Base-by-base conservation (phyloP, 1,140 invertebrate species). In the Apolygus lucorum region DNA sequence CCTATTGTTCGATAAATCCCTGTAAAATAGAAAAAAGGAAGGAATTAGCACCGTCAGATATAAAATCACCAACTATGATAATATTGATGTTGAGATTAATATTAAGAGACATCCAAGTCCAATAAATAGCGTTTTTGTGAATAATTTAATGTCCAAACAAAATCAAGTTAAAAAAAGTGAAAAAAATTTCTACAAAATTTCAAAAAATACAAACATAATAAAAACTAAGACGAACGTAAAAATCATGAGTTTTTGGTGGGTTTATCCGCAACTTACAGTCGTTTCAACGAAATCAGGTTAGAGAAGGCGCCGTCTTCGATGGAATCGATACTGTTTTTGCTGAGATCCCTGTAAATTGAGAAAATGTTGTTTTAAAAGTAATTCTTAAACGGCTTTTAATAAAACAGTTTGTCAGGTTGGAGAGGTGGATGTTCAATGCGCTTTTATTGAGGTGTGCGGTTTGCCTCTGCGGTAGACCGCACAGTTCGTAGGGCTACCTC, bases 1-100 rank as follows among this genome's bases (percentile, higher is more conserved):
- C 70, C 70, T 72, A 52, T 75, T 75, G 59, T 73, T 72, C n/a
- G 74, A 72, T n/a, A 75, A 65, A 68, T 70, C 73, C 42, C 74
- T 75, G 28, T 52, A 22, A 72, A 29, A 63, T 69, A 28, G 68
- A 42, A 13, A n/a, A 67, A 21, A 66, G 21, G 27, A 34, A 65
- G 17, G 62, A 8, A n/a, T 24, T 14, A 24, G n/a, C n/a, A n/a
- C n/a, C n/a, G n/a, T n/a, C n/a, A n/a, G n/a, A n/a, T n/a, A n/a
- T n/a, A n/a, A n/a, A n/a, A n/a, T 25, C 27, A 52, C 25, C 2
- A 68, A 26, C 14, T 68, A 59, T 17, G 21, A 11, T n/a, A 24
- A 27, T 11, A 54, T 25, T 54, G 8, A 17, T 54, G 17, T 59
- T 4, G 13, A 69, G n/a, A n/a, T n/a, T 69, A 17, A 63, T 63